Base-by-base conservation (phyloP, 2,797 vertebrate genomes). In the Tachyglossus aculeatus region DNA sequence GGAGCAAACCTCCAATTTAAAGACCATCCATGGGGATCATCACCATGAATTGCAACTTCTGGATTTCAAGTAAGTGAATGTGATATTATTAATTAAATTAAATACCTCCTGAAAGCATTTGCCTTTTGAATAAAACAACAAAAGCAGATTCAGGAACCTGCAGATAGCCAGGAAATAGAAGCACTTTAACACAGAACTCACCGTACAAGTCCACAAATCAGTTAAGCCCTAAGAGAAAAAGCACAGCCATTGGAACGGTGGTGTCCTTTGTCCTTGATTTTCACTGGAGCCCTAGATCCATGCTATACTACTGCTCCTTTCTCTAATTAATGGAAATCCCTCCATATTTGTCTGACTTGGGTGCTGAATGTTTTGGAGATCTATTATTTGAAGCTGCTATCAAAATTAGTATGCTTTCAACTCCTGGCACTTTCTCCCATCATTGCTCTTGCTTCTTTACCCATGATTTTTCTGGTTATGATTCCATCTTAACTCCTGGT, bases 41-140 rank as follows among this genome's bases (percentile, higher is more conserved):
- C 91, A 81, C 4, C 89, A 86, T 4, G 83, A 94, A 84, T 71
- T 95, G 54, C 90, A 94, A 60, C 78, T 90, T 78, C 85, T 95
- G 74, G 91, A 95, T 80, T 88, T 88, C 79, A 95, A 90, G 94
- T 95, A 89, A 88, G 91, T 85, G 48, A 55, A 76, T 51, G 32
- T 37, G 79, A 65, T 32, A 40, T 61, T 91, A 88, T 88, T 73
- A 79, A 83, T 84, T 80, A 57, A 54, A 47, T 70, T 84, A 84
- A 77, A 78, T 86, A 70, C 50, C 67, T 62, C 48, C 44, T 18
- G 25, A 83, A 61, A n/a, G 3, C 22, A 81, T 85, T 59, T 47
- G 34, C 22, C 45, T 80, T 76, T 65, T 64, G 67, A 87, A 58
- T 62, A 48, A 41, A 71, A 75, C 40, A 34, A 70, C 60, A 36